Base-by-base conservation (phyloP, 37 sponge, comb jelly and placozoan genomes). In the Agelas oroides region DNA sequence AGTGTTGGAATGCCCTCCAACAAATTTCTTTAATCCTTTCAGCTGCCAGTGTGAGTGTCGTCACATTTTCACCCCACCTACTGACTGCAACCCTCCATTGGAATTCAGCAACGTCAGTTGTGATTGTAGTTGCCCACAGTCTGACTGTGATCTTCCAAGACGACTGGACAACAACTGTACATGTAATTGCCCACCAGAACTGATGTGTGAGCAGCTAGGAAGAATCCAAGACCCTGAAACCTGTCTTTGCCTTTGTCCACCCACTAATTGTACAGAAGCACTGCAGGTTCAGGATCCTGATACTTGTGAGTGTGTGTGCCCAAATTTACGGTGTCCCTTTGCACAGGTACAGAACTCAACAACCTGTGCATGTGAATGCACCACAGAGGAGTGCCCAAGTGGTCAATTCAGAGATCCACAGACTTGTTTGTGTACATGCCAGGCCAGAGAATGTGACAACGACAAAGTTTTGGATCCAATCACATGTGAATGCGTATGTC, bases 281-380 rank as follows among this genome's bases (percentile, higher is more conserved):
- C 39, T 52, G 73, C 46, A 46, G 8, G 64, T 71, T 52, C 79
- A 78, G 34, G 60, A 86, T 41, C 63, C 60, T 40, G 87, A 86
- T 37, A 79, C 79, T 24, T 86, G 87, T 59, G 61, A 60, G 52
- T 86, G 87, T 17, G 79, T 63, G 13, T 86, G 87, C 60, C 66
- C 38, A 13, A 62, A 15, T 8, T 18, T 62, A 24, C 40, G 56
- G 21, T 84, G 84, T 52, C 84, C 84, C 12, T 14, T 55, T 21
- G 84, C 75, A 21, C 70, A 70, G 36, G 23, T 55, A 52, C 77
- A 77, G n/a, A 57, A 85, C 56, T 63, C 37, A 0, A 32, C 12
- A 24, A 68, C 67, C 5, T 85, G 86, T 37, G 16, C 20, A 18
- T 85, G 86, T 70, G 69, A 39, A 18, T 85, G 86, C 57, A 60